Evolutionary conservation across 2,888 invertebrate genomes (phyloP), one percentile per base, ranked within the genome.

Genomic region (Adineta ricciae): DNA sequence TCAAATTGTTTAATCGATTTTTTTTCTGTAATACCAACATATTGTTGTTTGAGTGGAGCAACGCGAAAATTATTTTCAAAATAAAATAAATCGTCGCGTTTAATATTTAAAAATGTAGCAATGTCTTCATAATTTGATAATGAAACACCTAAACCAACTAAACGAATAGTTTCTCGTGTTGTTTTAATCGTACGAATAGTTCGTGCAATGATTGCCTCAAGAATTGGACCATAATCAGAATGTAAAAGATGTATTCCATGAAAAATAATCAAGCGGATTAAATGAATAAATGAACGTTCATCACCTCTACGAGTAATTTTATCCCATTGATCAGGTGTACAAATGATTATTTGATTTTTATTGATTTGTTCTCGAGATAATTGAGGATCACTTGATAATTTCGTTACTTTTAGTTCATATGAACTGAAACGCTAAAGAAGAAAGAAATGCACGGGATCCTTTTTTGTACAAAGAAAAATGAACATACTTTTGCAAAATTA

Each of bases 311-410:
- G 92, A 0, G 98, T 98, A 1, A 99, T 96, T 11, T 99, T 96
- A 90, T 99, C 99, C 98, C 99, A 99, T 89, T 99, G 99, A 91
- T 99, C 99, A 0, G 99, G 99, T 0, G 99, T 99, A 2, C 97
- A 96, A 1, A 99, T 95, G 83, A 99, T 93, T 94, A 99, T 96
- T 91, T 98, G 97, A 0, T 99, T 99, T 89, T 95, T 94, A 83
- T 94, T 93, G 86, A 99, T 96, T 91, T 99, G 98, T 8, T 93
- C 92, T 90, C 96, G 96, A 0, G 96, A 95, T 32, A 99, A 91
- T 88, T 97, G 96, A 95, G 98, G 99, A 90, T 99, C 99, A 27
- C 99, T 99, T 0, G 99, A 99, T 87, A 97, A 91, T 90, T 99
- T 99, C 84, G 94, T 92, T 0, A 99, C 98, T 0, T 91, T 89